A percentile compares a stretch with the other conserved stretches of the same genome.
These are phyloP conservation scores for Nemotelus nigrinus DNA, from an alignment of 2,888 invertebrate species.

Conservation along the genomic window DNA sequence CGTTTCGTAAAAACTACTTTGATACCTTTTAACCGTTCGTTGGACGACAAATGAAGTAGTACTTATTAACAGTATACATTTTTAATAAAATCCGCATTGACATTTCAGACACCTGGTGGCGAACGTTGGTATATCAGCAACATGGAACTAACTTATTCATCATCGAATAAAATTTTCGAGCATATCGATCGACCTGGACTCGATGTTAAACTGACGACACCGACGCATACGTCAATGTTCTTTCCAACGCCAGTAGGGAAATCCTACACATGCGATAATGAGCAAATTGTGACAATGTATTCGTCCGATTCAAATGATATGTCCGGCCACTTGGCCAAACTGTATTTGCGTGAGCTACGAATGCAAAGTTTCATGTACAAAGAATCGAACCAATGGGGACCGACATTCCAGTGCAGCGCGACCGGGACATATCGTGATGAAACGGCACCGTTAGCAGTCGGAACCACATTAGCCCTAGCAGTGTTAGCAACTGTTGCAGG, in stretches of 20 bases:
- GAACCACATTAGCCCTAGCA: constrained; percentile 83
- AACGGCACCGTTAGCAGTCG: constrained; percentile 84
- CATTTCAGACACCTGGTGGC: constrained; percentile 82
- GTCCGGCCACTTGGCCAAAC: constrained; percentile 70
- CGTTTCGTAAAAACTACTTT: too few species aligned
- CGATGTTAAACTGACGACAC: constrained; percentile 69
- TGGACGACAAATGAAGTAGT: too few species aligned
- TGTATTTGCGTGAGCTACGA: constrained; percentile 75
- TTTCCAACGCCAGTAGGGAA: constrained; percentile 90
- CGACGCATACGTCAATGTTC: constrained; percentile 70
- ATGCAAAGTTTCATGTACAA: constrained; percentile 92
- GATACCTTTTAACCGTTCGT: too few species aligned
- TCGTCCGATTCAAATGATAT: constrained; percentile 66
- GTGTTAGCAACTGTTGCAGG: constrained; percentile 84
- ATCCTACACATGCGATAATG: constrained; percentile 80
- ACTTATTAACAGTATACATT: too few species aligned
- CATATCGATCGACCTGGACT: constrained; percentile 70
- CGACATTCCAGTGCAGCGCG: constrained; percentile 64
- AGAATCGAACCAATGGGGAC: constrained; percentile 71
- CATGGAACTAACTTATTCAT: constrained; percentile 80
- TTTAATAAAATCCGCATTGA: too few species aligned
- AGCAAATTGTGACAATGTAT: constrained; percentile 73
- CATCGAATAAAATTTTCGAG: constrained; percentile 69
- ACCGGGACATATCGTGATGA: constrained; percentile 76
- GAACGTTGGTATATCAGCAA: constrained; percentile 88